Percentiles rank a stretch among this genome's conserved stretches.
phyloP scores from a whole-genome alignment of 2,797 vertebrate species.

The Dromococcyx pavoninus region DNA sequence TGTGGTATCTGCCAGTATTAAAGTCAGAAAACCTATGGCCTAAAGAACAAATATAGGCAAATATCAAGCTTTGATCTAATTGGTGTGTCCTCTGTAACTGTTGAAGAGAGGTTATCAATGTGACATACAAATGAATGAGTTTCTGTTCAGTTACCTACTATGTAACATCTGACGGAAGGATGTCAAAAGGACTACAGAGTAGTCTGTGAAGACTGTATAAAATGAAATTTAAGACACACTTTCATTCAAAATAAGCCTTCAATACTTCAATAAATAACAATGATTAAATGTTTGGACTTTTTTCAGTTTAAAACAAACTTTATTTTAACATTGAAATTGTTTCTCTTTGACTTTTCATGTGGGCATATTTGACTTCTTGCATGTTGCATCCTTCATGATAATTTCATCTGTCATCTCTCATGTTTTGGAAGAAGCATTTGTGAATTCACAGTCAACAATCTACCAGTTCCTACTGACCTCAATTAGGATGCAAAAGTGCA shows the following conservation, averaged over 20 bases:
- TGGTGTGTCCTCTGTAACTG: not conserved
- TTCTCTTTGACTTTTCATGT: not conserved
- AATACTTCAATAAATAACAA: not conserved
- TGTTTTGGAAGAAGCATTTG: not conserved
- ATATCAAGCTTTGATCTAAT: not conserved
- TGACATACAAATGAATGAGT: not conserved
- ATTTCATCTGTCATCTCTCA: not conserved
- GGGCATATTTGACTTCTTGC: not conserved
- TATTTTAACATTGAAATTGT: not conserved
- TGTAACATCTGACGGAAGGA: not conserved
- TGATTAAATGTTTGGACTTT: not conserved
- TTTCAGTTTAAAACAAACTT: not conserved
- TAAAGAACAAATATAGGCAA: not conserved
- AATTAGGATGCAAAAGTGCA: not conserved
- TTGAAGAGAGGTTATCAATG: not conserved
- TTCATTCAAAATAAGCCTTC: not conserved
- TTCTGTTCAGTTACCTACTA: not conserved
- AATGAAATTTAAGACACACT: not conserved
- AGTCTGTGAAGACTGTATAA: not conserved
- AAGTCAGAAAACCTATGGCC: not conserved
- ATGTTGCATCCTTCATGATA: not conserved
- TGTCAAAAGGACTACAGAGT: not conserved
- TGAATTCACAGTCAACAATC: not conserved
- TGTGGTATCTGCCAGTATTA: not conserved
- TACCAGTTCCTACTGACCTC: not conserved